These are phyloP conservation scores for Drosophila conformis DNA, from an alignment of 2,888 invertebrate species.

Conservation along the genomic window DNA sequence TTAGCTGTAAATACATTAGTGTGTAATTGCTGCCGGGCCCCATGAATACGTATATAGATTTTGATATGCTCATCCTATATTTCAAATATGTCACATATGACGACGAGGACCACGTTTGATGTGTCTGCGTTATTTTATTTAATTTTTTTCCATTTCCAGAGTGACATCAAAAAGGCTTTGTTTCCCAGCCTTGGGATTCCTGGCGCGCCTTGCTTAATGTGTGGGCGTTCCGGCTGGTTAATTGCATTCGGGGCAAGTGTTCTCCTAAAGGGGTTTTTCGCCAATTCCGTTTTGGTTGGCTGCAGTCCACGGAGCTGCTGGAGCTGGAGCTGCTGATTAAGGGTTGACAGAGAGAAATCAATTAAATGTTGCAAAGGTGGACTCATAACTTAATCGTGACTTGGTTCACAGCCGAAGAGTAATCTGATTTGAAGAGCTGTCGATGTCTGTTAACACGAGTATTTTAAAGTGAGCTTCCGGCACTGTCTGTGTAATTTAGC, in stretches of 20 bases:
- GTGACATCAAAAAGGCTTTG: constrained; percentile 73
- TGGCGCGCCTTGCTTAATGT: constrained; percentile 52
- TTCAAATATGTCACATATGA: constrained; percentile 75
- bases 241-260: constrained; percentile 65
- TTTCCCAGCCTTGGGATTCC: constrained; percentile 42
- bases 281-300: constrained; percentile 2
- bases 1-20: constrained; percentile 68
- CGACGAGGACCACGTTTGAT: constrained; percentile 56
- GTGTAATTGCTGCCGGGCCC: constrained; percentile 60
- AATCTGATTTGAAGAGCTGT: constrained; percentile 20
- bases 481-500: neutral
- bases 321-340: constrained; percentile 52
- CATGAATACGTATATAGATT: constrained; percentile 23
- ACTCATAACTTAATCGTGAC: neutral
- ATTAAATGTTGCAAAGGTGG: constrained; percentile 44
- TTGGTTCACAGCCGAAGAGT: neutral
- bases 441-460: neutral
- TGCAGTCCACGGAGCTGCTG: constrained; percentile 10
- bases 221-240: constrained; percentile 77
- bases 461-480: constrained; percentile 1
- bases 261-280: constrained; percentile 43
- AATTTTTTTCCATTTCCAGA: constrained; percentile 37
- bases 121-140: constrained; percentile 21
- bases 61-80: constrained; percentile 56
- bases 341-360: constrained; percentile 57